These are phyloP conservation scores for Drosophila affinis DNA, from an alignment of 2,888 invertebrate species.

Conservation along the genomic window DNA sequence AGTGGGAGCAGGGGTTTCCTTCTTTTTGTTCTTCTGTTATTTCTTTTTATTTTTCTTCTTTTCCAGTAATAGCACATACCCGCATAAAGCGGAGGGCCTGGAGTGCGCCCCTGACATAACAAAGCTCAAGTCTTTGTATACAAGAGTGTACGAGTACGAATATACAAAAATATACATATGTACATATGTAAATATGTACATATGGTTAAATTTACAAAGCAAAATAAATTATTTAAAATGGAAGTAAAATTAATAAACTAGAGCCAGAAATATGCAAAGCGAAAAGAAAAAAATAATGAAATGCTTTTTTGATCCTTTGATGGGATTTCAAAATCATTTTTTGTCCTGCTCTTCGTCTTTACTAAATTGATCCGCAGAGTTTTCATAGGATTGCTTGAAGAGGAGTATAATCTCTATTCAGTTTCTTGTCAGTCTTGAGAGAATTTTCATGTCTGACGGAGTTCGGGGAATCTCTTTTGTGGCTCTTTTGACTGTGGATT, in stretches of 20 bases:
- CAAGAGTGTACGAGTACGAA: too few relatives aligned
- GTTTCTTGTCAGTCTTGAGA: too few relatives aligned
- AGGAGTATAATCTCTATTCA: too few relatives aligned
- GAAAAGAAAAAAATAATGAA: conserved; percentile 35
- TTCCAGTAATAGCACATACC: conserved; percentile 24
- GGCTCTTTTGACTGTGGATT: too few relatives aligned
- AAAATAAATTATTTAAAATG: too few relatives aligned
- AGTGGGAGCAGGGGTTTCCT: neutral
- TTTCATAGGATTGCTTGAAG: neutral
- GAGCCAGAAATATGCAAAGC: conserved; percentile 8
- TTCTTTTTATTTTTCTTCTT: neutral
- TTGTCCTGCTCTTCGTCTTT: neutral
- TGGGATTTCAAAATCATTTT: conserved; percentile 22
- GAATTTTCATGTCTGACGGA: too few relatives aligned
- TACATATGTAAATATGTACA: too few relatives aligned
- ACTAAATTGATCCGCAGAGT: conserved; percentile 9
- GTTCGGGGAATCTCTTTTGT: too few relatives aligned
- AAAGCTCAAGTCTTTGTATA: too few relatives aligned
- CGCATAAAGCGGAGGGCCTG: conserved; percentile 1
- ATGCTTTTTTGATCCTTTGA: conserved; percentile 35
- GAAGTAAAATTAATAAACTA: too few relatives aligned
- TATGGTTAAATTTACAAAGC: too few relatives aligned
- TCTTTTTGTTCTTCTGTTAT: neutral
- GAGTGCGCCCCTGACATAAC: conserved; percentile 32
- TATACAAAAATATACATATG: too few relatives aligned